Conservation (phyloP, 2,797 vertebrate species). For the Tragelaphus eurycerus region DNA sequence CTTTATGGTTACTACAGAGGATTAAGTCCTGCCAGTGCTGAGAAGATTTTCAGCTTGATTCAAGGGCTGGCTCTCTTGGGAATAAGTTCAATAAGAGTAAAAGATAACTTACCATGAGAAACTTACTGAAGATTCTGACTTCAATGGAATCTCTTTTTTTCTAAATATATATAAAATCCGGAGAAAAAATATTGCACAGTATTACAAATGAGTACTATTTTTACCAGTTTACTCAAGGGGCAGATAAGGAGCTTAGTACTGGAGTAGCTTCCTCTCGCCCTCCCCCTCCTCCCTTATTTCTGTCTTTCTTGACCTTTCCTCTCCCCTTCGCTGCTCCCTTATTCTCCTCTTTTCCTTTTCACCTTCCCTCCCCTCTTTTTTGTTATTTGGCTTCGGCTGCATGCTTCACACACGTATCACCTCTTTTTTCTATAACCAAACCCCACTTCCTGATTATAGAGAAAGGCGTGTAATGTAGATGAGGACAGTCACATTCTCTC, state of each 20-base stretch:
- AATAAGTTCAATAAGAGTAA: background rate
- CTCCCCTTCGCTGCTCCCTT: too few relatives aligned
- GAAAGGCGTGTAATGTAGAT: background rate
- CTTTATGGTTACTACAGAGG: background rate
- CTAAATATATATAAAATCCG: background rate
- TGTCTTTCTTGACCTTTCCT: background rate
- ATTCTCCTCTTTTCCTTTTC: background rate
- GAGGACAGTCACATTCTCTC: background rate
- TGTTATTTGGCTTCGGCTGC: background rate
- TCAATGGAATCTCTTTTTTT: constrained; percentile 12
- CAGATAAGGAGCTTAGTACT: background rate
- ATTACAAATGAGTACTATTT: background rate
- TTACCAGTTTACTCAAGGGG: background rate
- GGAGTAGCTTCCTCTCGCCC: background rate
- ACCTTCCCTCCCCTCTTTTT: background rate
- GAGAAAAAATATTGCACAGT: background rate
- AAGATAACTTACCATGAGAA: constrained; percentile 3
- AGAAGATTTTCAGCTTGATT: background rate
- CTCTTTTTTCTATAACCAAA: background rate
- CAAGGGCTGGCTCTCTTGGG: background rate
- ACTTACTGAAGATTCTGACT: background rate
- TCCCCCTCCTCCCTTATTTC: background rate
- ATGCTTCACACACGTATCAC: background rate
- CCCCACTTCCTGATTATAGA: background rate
- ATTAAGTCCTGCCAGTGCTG: background rate